Evolutionary conservation across 1,140 invertebrate species (phyloP).

Genomic region (Drosophila kanapiae): DNA sequence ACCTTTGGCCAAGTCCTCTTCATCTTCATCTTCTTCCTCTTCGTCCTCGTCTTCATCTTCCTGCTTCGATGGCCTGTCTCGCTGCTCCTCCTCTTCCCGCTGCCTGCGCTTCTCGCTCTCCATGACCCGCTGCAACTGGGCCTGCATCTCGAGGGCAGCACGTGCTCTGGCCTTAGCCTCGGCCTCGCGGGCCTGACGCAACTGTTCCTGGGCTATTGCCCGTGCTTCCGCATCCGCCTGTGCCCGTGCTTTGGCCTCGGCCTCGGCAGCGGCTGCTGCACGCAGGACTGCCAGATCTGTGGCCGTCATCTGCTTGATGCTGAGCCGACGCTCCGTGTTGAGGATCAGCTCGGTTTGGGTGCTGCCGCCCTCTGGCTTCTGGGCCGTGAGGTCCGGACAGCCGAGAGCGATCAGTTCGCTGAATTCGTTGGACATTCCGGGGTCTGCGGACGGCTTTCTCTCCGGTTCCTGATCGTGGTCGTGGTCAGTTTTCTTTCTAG

Average conservation of each 20-base stretch:
- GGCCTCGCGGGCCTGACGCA: slow-evolving; percentile 38
- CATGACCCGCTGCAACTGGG: slow-evolving; percentile 47
- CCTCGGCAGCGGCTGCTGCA: slow-evolving; percentile 69
- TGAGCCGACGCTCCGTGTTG: slow-evolving; percentile 71
- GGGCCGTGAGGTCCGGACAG: slow-evolving; percentile 70
- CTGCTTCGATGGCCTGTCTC: neutral
- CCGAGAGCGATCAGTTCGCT: slow-evolving; percentile 81
- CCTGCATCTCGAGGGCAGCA: slow-evolving; percentile 53
- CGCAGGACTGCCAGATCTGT: slow-evolving; percentile 67
- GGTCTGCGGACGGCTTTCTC: neutral
- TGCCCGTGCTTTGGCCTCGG: slow-evolving; percentile 35
- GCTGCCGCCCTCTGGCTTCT: slow-evolving; percentile 38
- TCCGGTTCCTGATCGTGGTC: slow-evolving; percentile 7
- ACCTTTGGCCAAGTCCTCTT: slow-evolving; percentile 12
- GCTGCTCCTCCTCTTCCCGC: slow-evolving; percentile 10
- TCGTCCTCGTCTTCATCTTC: slow-evolving; percentile 17
- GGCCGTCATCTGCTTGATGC: slow-evolving; percentile 83
- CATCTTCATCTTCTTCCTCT: slow-evolving; percentile 8
- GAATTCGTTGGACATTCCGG: slow-evolving; percentile 77
- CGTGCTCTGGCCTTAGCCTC: slow-evolving; percentile 57
- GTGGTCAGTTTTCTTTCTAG: slow-evolving; percentile 24
- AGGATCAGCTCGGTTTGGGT: slow-evolving; percentile 62
- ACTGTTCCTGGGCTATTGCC: slow-evolving; percentile 53
- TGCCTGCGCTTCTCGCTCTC: slow-evolving; percentile 37
- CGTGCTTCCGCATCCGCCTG: slow-evolving; percentile 54